phyloP scores from a whole-genome alignment of 2,888 invertebrate genomes.

The Scotopteryx bipunctaria region DNA sequence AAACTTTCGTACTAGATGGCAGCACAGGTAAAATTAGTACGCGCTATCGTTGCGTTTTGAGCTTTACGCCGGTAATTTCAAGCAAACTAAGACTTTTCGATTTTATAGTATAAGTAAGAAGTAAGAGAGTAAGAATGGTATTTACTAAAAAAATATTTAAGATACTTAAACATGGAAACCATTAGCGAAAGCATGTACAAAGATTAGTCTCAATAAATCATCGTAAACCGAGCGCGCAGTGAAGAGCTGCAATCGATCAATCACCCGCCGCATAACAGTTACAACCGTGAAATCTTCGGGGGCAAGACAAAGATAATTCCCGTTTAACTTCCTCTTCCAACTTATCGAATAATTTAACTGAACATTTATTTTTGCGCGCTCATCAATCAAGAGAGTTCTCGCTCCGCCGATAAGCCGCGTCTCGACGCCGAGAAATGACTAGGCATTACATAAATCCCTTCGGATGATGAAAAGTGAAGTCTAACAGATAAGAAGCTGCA shows the following conservation, averaged over 20 bases:
- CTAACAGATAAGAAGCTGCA: constrained; percentile 85
- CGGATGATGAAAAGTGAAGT: constrained; percentile 85
- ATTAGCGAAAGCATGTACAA: constrained; percentile 35
- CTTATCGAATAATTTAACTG: constrained; percentile 85
- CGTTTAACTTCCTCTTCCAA: constrained; percentile 84
- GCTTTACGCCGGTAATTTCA: too few relatives aligned
- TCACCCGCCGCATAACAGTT: constrained; percentile 77
- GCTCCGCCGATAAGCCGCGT: constrained; percentile 80
- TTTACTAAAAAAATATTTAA: constrained; percentile 1
- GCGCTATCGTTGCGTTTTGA: too few relatives aligned
- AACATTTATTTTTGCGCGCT: constrained; percentile 85
- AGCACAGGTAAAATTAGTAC: too few relatives aligned
- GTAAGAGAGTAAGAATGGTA: too few relatives aligned
- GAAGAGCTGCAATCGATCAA: constrained; percentile 67
- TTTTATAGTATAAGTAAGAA: too few relatives aligned
- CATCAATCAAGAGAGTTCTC: constrained; percentile 83
- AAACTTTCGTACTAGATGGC: too few relatives aligned
- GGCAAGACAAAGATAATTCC: constrained; percentile 84
- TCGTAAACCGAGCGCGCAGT: constrained; percentile 33
- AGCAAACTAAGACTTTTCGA: too few relatives aligned
- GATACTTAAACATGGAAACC: constrained; percentile 16
- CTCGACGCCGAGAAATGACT: constrained; percentile 85
- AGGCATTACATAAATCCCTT: constrained; percentile 85
- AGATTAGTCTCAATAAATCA: constrained; percentile 40
- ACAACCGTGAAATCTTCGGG: constrained; percentile 79